Percentiles rank a stretch among this genome's conserved stretches.
phyloP scores from a whole-genome alignment of 2,113 vertebrate species.

The Raja brachyura region DNA sequence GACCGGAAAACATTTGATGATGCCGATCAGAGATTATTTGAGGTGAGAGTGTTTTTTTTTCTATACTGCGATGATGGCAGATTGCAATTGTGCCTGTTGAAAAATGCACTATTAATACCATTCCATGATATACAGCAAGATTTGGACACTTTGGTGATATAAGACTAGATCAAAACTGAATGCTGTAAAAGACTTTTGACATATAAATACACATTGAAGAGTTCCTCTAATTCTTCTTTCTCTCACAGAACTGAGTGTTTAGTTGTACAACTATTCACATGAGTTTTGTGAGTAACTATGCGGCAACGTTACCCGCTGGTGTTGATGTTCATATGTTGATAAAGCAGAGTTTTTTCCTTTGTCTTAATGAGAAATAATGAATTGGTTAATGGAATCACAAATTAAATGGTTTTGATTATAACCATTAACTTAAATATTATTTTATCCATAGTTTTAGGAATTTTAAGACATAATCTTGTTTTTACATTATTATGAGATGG shows the following conservation, averaged over 20 bases:
- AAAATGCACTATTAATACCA: neutral
- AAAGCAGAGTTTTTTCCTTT: neutral
- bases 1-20: constrained; percentile 68
- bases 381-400: neutral
- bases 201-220: neutral
- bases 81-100: neutral
- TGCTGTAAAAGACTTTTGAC: neutral
- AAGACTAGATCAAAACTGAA: neutral
- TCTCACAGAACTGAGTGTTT: neutral
- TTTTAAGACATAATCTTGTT: neutral
- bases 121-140: neutral
- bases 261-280: neutral
- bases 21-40: constrained; percentile 68
- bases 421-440: neutral
- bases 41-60: constrained; percentile 47
- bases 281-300: neutral
- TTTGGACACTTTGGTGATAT: neutral
- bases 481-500: neutral
- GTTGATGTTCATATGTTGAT: neutral
- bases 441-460: neutral
- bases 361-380: neutral
- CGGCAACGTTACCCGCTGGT: neutral
- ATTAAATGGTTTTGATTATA: neutral
- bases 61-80: neutral
- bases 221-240: neutral